Percentiles rank a stretch among this genome's conserved stretches.
phyloP scores from a whole-genome alignment of 1,140 invertebrate species.

The Melipona quadrifasciata region DNA sequence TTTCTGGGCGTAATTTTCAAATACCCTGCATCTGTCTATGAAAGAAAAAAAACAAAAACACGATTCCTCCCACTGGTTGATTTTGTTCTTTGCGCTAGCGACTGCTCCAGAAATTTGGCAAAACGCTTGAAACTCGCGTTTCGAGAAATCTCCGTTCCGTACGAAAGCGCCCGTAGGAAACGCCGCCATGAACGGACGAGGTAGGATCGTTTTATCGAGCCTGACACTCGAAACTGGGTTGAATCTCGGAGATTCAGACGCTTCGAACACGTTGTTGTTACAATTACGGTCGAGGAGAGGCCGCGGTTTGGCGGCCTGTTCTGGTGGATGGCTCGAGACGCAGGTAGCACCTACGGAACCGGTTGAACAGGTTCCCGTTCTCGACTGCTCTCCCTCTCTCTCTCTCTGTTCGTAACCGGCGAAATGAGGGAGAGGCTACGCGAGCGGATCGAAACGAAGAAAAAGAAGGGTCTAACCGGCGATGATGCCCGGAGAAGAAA shows the following conservation, averaged over 20 bases:
- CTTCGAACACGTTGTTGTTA: constrained; percentile 15
- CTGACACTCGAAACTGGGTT: constrained; percentile 49
- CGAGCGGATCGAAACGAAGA: neutral
- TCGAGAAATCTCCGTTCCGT: too few relatives aligned
- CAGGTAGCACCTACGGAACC: constrained; percentile 61
- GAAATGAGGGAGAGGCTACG: neutral
- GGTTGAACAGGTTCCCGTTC: constrained; percentile 54
- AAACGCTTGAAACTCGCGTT: too few relatives aligned
- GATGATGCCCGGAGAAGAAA: constrained; percentile 38
- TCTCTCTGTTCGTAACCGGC: neutral
- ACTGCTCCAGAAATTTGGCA: too few relatives aligned
- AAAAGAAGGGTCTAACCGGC: constrained; percentile 55
- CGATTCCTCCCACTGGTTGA: too few relatives aligned
- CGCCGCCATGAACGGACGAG: neutral
- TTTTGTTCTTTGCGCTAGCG: too few relatives aligned
- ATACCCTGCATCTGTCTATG: too few relatives aligned
- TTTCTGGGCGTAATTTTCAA: too few relatives aligned
- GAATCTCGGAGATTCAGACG: neutral
- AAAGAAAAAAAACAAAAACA: too few relatives aligned
- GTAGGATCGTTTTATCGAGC: neutral
- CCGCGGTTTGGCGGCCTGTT: neutral
- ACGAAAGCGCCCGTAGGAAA: too few relatives aligned
- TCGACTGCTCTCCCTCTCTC: too few relatives aligned
- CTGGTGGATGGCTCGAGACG: constrained; percentile 12
- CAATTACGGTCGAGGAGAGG: constrained; percentile 13